A percentile compares a stretch with the other conserved stretches of the same genome.
Evolutionary conservation across 2,113 vertebrate genomes (phyloP).

Genomic region (Anarrhichthys ocellatus): DNA sequence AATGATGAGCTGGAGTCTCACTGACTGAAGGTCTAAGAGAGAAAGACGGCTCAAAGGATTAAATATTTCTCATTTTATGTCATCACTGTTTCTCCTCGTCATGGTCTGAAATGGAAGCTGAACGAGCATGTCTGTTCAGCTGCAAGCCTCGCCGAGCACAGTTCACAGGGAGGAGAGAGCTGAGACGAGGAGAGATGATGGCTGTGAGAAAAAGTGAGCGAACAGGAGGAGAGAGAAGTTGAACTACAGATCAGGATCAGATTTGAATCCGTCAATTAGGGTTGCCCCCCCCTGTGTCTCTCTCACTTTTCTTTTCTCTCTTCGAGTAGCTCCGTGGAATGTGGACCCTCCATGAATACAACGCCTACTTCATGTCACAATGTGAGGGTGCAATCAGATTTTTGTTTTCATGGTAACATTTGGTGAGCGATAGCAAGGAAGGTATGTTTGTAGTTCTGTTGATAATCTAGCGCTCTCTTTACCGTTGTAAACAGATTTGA

Average conservation of each 20-base stretch:
- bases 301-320: slow-evolving; percentile 13
- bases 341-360: slow-evolving; percentile 5
- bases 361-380: neutral
- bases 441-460: neutral
- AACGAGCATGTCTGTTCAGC: slow-evolving; percentile 35
- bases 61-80: slow-evolving; percentile 12
- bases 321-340: slow-evolving; percentile 37
- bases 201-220: slow-evolving; percentile 10
- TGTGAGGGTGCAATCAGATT: neutral
- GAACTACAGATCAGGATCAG: slow-evolving; percentile 63
- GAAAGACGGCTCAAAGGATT: neutral
- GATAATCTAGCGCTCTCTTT: neutral
- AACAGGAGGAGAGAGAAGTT: slow-evolving; percentile 9
- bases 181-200: neutral
- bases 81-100: slow-evolving; percentile 35
- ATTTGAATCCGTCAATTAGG: slow-evolving; percentile 75
- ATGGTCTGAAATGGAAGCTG: slow-evolving; percentile 36
- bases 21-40: neutral
- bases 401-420: neutral
- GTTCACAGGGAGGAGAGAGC: slow-evolving; percentile 16
- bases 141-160: slow-evolving; percentile 42
- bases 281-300: slow-evolving; percentile 1
- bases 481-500: neutral
- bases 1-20: slow-evolving; percentile 1
- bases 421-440: neutral